A percentile compares a stretch with the other conserved stretches of the same genome.
phyloP scores from a whole-genome alignment of 2,797 vertebrate species.

The Nannoperca australis region DNA sequence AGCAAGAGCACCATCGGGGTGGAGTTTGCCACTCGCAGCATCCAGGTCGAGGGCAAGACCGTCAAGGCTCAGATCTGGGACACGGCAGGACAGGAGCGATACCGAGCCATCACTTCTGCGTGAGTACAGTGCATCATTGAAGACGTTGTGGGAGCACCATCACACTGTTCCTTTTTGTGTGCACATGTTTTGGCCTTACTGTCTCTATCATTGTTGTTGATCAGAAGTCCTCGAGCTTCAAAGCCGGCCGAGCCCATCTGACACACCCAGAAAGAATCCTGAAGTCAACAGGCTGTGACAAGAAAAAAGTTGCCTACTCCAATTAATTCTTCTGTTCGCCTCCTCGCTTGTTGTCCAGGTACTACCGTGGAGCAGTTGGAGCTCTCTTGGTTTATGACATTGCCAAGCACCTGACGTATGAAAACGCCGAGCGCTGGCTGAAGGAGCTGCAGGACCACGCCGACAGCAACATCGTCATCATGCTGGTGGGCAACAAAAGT shows the following conservation, averaged over 20 bases:
- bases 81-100: conserved; percentile 90
- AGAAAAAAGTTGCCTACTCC: background rate
- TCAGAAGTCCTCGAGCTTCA: background rate
- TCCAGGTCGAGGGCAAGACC: conserved; percentile 91
- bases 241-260: background rate
- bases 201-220: background rate
- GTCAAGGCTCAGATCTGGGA: conserved; percentile 93
- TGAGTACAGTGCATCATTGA: conserved; percentile 71
- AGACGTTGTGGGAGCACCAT: conserved; percentile 3
- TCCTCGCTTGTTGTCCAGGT: conserved; percentile 73
- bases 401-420: conserved; percentile 92
- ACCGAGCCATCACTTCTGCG: conserved; percentile 92
- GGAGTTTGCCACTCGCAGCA: conserved; percentile 92
- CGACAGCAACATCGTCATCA: conserved; percentile 91
- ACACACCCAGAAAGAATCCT: conserved; percentile 9
- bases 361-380: conserved; percentile 90
- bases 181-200: background rate
- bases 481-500: conserved; percentile 92
- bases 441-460: conserved; percentile 93
- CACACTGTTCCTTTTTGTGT: conserved; percentile 3
- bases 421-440: conserved; percentile 91
- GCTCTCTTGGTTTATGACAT: conserved; percentile 92
- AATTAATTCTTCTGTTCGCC: background rate
- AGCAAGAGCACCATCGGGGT: conserved; percentile 94
- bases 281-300: conserved; percentile 15